Conservation (phyloP, 2,113 vertebrate species). For the Amblyopsis rosae region DNA sequence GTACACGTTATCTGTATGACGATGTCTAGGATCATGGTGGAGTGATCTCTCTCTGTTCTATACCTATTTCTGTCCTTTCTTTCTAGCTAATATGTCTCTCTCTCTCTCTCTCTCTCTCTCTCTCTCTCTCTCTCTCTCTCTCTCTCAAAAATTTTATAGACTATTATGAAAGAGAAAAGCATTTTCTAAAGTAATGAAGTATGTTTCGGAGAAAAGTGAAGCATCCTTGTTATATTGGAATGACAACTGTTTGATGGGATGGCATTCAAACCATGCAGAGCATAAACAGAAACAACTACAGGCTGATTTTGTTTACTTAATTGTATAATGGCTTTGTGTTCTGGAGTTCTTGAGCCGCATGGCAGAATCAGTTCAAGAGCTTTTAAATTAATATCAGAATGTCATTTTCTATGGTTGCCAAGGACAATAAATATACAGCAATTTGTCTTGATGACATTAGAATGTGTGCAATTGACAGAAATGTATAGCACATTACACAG, state of each 20-base stretch:
- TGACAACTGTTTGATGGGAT: constrained; percentile 46
- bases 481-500: neutral
- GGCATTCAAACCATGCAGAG: constrained; percentile 27
- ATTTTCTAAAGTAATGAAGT: constrained; percentile 34
- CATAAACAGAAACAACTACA: constrained; percentile 44
- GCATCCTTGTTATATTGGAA: constrained; percentile 34
- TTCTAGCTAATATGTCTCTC: neutral
- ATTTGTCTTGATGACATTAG: constrained; percentile 12
- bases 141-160: constrained; percentile 48
- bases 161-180: constrained; percentile 40
- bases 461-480: neutral
- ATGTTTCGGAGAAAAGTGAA: constrained; percentile 21
- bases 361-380: constrained; percentile 5
- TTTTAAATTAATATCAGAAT: constrained; percentile 28
- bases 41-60: neutral
- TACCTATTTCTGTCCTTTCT: constrained; percentile 35
- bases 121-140: constrained; percentile 11
- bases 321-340: neutral
- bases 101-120: neutral
- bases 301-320: constrained; percentile 62
- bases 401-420: constrained; percentile 17
- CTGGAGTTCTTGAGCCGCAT: constrained; percentile 9
- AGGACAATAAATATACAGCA: constrained; percentile 1
- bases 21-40: no score
- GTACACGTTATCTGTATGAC: neutral